Base-by-base conservation (phyloP, 2,113 vertebrate genomes). In the Podarcis cretensis region DNA sequence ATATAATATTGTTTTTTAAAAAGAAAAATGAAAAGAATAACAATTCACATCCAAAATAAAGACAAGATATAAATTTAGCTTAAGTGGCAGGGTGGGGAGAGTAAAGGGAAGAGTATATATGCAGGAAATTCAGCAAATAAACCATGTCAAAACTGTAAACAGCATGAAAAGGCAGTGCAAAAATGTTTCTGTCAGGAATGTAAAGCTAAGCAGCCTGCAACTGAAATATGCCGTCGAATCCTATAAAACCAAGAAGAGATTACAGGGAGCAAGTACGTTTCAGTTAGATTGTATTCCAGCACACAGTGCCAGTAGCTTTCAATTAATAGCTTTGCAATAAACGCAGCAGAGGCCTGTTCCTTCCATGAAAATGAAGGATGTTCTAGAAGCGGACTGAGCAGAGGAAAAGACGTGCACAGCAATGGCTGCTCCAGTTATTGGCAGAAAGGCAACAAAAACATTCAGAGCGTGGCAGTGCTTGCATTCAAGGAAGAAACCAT, bases 241-340 rank as follows among this genome's bases (percentile, higher is more conserved):
- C 71, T 48, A 0, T 59, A 43, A 0, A 57, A 88, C 89, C 84
- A 84, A 84, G 23, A 27, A 81, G 69, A 89, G 81, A 92, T 90
- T 91, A 84, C 85, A 0, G 0, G 92, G 84, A 2, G 21, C 90
- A 85, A 89, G 37, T 74, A 84, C 0, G 0, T n/a, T 7, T 88
- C 87, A 88, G 87, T 87, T 77, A 2, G 0, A 92, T 57, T 90
- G 40, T 23, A 9, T 27, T 93, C 83, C 88, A 90, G 25, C 83
- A 73, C 81, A 78, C 65, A 90, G 90, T 92, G 89, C 92, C 63
- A 87, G 90, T 81, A 90, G 88, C 85, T 92, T 92, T 85, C 73
- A 21, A 68, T n/a, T 40, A 93, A 91, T 48, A 25, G 76, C 5
- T 20, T 0, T 71, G 89, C 88, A 66, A 63, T 83, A 13, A 86